phyloP scores from a whole-genome alignment of 2,113 vertebrate species.

The Megaceryle maxima region DNA sequence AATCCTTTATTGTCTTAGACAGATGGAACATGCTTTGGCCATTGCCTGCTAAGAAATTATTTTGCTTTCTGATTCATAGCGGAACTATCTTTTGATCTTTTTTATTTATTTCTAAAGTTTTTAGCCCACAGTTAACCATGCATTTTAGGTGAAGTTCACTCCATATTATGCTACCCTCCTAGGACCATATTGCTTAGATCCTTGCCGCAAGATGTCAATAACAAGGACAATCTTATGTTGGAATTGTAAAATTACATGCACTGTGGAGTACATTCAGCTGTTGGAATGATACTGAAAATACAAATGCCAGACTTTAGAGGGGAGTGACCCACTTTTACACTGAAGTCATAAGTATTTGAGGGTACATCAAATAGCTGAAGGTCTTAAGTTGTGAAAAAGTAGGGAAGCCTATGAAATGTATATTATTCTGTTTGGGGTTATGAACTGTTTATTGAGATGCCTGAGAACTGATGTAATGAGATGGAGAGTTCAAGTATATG shows the following conservation, averaged over 20 bases:
- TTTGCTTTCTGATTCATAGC: constrained; percentile 29
- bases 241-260: background rate
- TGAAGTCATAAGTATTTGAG: background rate
- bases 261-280: background rate
- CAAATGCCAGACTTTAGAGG: background rate
- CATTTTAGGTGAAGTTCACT: background rate
- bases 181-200: background rate
- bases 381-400: background rate
- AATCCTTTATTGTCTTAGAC: constrained; percentile 35
- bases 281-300: background rate
- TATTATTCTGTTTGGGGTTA: background rate
- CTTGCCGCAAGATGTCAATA: background rate
- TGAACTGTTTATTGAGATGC: background rate
- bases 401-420: background rate
- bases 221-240: background rate
- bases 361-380: background rate
- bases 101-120: background rate
- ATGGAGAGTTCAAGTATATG: background rate
- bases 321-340: background rate
- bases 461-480: background rate
- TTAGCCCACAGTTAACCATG: background rate
- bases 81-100: background rate
- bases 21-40: constrained; percentile 34
- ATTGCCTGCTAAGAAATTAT: constrained; percentile 11
- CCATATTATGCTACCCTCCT: background rate